phyloP scores from a whole-genome alignment of 2,888 invertebrate genomes.

The Volucella bombylans region DNA sequence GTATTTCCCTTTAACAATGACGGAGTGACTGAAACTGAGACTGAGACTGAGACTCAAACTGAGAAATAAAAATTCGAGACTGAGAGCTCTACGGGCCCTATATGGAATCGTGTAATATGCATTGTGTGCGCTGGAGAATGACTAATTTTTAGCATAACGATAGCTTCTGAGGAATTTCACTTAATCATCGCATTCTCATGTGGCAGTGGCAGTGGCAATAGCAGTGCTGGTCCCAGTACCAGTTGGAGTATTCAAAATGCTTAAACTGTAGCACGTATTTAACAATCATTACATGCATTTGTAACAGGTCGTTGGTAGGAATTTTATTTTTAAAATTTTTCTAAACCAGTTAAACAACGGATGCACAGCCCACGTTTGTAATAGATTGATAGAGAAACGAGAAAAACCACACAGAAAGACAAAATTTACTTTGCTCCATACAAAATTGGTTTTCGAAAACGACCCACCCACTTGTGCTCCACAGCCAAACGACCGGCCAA shows the following conservation, averaged over 20 bases:
- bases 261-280: too few relatives aligned
- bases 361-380: conserved; percentile 62
- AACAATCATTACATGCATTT: too few relatives aligned
- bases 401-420: conserved; percentile 44
- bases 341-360: conserved; percentile 65
- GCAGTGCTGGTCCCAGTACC: too few relatives aligned
- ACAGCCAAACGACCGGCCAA: conserved; percentile 10
- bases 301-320: conserved; percentile 40
- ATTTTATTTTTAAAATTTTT: conserved; percentile 12
- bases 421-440: conserved; percentile 17
- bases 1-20: conserved; percentile 56
- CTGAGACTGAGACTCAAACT: too few relatives aligned
- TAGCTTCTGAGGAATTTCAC: conserved; percentile 62
- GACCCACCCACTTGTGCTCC: conserved; percentile 65
- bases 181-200: conserved; percentile 66
- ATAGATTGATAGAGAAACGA: conserved; percentile 36
- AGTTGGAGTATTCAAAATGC: too few relatives aligned
- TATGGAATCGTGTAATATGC: conserved; percentile 13
- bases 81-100: conserved; percentile 9
- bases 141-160: conserved; percentile 59
- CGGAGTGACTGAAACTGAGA: neutral
- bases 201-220: neutral
- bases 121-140: conserved; percentile 34
- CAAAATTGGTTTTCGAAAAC: conserved; percentile 59
- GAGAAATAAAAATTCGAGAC: neutral